Evolutionary conservation across 2,888 invertebrate genomes (phyloP), one percentile per base, ranked within the genome.

Genomic region (Cecidostiba fungosa): DNA sequence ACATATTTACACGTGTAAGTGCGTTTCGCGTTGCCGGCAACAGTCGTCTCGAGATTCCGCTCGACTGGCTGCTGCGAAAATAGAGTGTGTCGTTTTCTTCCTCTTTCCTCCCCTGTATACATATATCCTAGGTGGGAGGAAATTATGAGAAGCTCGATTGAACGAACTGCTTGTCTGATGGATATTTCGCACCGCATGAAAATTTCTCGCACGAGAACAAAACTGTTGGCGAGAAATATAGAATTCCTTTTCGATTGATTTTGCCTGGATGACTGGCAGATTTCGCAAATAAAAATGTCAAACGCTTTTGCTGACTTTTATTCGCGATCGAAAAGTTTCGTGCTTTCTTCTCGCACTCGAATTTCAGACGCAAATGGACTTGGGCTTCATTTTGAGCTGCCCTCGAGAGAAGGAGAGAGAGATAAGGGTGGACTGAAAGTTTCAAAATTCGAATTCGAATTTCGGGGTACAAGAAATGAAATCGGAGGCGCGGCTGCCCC

Each of bases 1-100:
- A 59, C 74, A 76, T 84, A 80, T 84, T 86, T 83, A 81, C 77
- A 77, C 77, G 69, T 69, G 77, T 72, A 84, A 84, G 77, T 81
- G 83, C 86, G 43, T 72, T 82, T 77, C 78, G 76, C 82, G 74
- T 29, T 12, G 74, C 23, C 76, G 82, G 70, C 85, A 79, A 66
- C 62, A 84, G 26, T 59, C 54, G 54, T 59, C 54, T 59, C 6
- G 54, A 59, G 54, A 59, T 59, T 23, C 54, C 54, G 54, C 54
- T 59, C n/a, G 54, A 59, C 54, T 59, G 54, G 54, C n/a, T 59
- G n/a, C 19, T n/a, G 54, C n/a, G n/a, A 59, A 59, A 59, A 59
- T 59, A 0, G n/a, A 59, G 54, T 6, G n/a, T 16, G n/a, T 19
- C 23, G 23, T 23, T 59, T 59, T 59, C n/a, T 59, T 59, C n/a